Percentiles rank a stretch among this genome's conserved stretches.
Conservation (phyloP, 2,888 invertebrate species). For the Mesorhabditis spiculigera region DNA sequence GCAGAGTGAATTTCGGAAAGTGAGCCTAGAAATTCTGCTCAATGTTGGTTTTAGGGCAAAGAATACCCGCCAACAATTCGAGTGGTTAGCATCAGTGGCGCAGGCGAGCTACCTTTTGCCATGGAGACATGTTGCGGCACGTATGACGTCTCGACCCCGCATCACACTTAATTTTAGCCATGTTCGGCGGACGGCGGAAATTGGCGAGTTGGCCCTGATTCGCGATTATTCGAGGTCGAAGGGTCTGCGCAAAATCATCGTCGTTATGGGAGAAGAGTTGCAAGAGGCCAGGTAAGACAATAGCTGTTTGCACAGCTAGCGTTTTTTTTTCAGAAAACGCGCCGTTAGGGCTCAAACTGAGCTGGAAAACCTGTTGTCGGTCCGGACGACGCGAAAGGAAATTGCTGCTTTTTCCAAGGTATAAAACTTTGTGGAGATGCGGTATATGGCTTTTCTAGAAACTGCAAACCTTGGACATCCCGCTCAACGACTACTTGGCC, state of each 20-base stretch:
- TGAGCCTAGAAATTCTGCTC: background rate
- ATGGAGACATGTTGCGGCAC: background rate
- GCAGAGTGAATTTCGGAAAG: slow-evolving; percentile 1
- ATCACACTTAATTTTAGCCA: background rate
- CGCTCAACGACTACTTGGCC: no score
- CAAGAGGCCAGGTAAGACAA: background rate
- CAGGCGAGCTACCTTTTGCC: background rate
- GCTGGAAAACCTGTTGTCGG: no score
- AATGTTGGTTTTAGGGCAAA: background rate
- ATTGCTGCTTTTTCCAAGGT: no score
- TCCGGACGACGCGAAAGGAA: no score
- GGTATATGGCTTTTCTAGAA: no score
- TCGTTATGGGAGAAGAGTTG: background rate
- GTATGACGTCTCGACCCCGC: background rate
- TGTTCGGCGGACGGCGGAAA: background rate
- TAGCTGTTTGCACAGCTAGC: no score
- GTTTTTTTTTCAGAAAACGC: no score
- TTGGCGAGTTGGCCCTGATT: background rate
- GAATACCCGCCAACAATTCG: background rate
- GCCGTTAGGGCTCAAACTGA: no score
- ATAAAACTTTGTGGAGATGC: no score
- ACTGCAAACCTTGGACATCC: no score
- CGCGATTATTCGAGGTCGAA: background rate
- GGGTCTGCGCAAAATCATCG: background rate
- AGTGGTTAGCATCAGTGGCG: background rate